Conservation (phyloP, 2,113 vertebrate species). For the Oophaga pumilio region DNA sequence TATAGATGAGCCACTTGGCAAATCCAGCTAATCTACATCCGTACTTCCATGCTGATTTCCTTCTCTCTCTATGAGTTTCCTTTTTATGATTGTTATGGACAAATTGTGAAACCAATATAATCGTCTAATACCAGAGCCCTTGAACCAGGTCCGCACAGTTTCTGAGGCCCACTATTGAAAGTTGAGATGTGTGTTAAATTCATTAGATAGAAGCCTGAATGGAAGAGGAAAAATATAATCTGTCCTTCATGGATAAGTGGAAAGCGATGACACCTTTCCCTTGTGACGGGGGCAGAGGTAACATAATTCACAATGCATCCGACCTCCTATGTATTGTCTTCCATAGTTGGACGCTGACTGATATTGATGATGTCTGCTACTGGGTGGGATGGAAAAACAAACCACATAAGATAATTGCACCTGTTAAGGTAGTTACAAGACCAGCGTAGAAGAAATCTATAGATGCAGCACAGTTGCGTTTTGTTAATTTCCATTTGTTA, state of each 20-base stretch:
- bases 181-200: neutral
- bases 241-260: neutral
- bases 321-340: neutral
- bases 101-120: neutral
- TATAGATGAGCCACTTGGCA: neutral
- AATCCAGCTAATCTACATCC: neutral
- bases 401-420: too few relatives aligned
- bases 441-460: too few relatives aligned
- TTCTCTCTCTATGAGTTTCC: neutral
- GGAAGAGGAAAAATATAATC: neutral
- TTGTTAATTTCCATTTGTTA: neutral
- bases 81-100: neutral
- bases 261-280: neutral
- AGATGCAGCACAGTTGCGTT: too few relatives aligned
- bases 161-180: too few relatives aligned
- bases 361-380: neutral
- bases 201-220: neutral
- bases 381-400: slow-evolving; percentile 10
- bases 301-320: neutral
- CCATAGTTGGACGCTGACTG: neutral
- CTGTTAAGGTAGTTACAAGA: too few relatives aligned
- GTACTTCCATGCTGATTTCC: neutral
- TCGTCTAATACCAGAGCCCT: too few relatives aligned
- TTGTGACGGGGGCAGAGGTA: neutral
- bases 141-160: too few relatives aligned